phyloP scores from a whole-genome alignment of 2,888 invertebrate genomes.

The Drosophila infuscata region DNA sequence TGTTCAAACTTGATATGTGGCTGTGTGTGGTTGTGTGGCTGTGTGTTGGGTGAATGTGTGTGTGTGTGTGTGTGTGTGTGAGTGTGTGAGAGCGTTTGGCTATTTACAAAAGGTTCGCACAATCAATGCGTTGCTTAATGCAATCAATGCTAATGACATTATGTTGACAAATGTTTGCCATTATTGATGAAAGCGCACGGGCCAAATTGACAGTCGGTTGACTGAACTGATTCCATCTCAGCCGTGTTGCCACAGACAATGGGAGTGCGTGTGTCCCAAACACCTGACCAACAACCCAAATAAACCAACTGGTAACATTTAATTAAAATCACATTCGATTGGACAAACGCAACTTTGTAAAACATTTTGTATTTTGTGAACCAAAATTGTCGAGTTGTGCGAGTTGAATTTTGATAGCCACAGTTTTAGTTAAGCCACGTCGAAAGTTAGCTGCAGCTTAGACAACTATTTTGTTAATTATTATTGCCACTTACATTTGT shows the following conservation, averaged over 20 bases:
- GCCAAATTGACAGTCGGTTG: constrained; percentile 27
- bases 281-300: not conserved
- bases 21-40: constrained; percentile 12
- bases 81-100: constrained; percentile 40
- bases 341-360: constrained; percentile 2
- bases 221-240: constrained; percentile 42
- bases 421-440: not conserved
- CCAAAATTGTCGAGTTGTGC: not conserved
- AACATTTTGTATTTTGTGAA: not conserved
- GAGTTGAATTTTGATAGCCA: not conserved
- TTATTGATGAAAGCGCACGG: constrained; percentile 74
- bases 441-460: not conserved
- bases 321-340: constrained; percentile 11
- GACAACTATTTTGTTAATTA: constrained; percentile 14
- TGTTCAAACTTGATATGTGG: constrained; percentile 63
- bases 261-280: constrained; percentile 9
- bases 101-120: constrained; percentile 76
- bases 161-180: constrained; percentile 80
- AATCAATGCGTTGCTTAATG: constrained; percentile 74
- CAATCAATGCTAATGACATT: constrained; percentile 82
- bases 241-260: constrained; percentile 1
- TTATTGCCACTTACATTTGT: not conserved
- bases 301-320: not conserved
- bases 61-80: constrained; percentile 17
- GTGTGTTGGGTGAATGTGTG: constrained; percentile 13